Base-by-base conservation (phyloP, 2,113 vertebrate genomes). In the Oreochromis tanganicae region DNA sequence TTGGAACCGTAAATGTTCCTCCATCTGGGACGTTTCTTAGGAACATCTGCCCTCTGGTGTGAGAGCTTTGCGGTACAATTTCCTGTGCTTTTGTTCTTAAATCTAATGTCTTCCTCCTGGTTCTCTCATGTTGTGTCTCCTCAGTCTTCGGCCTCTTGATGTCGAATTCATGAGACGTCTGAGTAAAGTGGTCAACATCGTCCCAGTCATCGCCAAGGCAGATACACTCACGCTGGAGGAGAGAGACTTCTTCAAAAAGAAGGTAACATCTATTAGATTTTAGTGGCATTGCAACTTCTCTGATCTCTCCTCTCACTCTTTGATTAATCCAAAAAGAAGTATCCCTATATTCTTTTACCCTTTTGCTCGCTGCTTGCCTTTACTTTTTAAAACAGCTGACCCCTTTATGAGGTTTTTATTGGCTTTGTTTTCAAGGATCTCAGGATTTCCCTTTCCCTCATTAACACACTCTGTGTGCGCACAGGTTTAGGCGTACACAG, bases 141-240 rank as follows among this genome's bases (percentile, higher is more conserved):
- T 87, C 94, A 99, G 99, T 87, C 97, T 99, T 54, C 95, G 99
- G 83, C 98, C 98, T n/a, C 90, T 99, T 27, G 99, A 99, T 93
- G 98, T 99, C 5, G 99, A 99, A 94, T 99, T 99, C 94, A 99
- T 99, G 99, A 97, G 98, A 75, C 98, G 98, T 71, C 97, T 99
- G 55, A 99, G 99, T 96, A 99, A 99, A 91, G 98, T 99, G 87
- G 99, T 99, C 88, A 99, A 99, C 96, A 99, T 99, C 0, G 98
- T 99, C 27, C 98, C 99, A 0, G 98, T 99, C 94, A 99, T 99
- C 1, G 98, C 98, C 75, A 99, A 99, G 81, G 98, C 99, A 0
- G 99, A 99, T 93, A 99, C 99, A 0, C 94, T 99, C 89, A 99
- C 99, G 46, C 96, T 99, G 96, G 99, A 99, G 91, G 99, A 99